A percentile compares a stretch with the other conserved stretches of the same genome.
Evolutionary conservation across 92 coral and sea anemone genomes (phyloP).

Genomic region (Heliopora coerulea): DNA sequence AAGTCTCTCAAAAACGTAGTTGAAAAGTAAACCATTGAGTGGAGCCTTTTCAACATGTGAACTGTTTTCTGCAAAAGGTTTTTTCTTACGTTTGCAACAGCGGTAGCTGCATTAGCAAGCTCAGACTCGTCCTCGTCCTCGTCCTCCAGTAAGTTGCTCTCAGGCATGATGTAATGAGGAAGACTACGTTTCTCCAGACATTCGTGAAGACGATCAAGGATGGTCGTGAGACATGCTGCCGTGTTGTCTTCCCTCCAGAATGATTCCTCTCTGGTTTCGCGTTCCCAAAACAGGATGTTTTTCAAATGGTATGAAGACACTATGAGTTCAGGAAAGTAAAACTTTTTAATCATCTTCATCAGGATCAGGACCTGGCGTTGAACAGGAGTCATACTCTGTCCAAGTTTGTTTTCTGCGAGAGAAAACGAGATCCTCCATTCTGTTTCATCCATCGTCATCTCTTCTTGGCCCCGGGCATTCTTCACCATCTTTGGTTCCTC

Average conservation of each 20-base stretch:
- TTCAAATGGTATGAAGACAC: conserved; percentile 65
- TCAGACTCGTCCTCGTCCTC: too few relatives aligned
- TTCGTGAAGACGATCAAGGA: conserved; percentile 69
- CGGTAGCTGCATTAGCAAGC: too few relatives aligned
- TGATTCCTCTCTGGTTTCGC: conserved; percentile 46
- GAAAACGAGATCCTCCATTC: conserved; percentile 81
- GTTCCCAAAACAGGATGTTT: conserved; percentile 73
- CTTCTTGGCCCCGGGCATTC: too few relatives aligned
- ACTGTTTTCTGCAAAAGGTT: too few relatives aligned
- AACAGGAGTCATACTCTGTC: conserved; percentile 66
- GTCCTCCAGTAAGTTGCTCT: too few relatives aligned
- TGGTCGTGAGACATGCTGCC: conserved; percentile 51
- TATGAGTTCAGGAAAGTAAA: conserved; percentile 54
- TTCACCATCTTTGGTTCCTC: too few relatives aligned
- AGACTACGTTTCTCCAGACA: conserved; percentile 52
- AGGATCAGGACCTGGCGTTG: conserved; percentile 67
- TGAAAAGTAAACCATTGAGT: too few relatives aligned
- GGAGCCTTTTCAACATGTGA: too few relatives aligned
- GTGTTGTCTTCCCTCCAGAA: conserved; percentile 72
- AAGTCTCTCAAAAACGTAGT: too few relatives aligned
- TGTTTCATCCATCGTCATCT: too few relatives aligned
- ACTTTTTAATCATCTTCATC: conserved; percentile 64
- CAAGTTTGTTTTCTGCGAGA: conserved; percentile 74
- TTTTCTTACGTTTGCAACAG: too few relatives aligned
- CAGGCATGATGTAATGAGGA: conserved; percentile 69